Base-by-base conservation (phyloP, 2,888 invertebrate species). In the Carabus problematicus region DNA sequence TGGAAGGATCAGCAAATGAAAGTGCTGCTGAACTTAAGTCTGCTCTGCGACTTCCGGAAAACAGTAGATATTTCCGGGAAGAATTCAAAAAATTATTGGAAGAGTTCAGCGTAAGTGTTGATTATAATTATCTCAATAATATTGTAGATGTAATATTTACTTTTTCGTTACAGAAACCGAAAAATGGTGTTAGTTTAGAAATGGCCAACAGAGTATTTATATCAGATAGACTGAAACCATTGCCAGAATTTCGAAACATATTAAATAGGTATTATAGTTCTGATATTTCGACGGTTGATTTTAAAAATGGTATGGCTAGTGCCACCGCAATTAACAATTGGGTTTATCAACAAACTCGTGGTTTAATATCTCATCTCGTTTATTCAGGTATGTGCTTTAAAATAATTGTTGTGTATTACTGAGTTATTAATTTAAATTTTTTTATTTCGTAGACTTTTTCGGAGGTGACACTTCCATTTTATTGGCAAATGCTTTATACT, bases 401-500 rank as follows among this genome's bases (percentile, higher is more conserved):
- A 42, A 45, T 61, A 39, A 59, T 8, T n/a, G 9, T 64, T n/a
- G 7, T 8, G 29, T 39, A 11, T 49, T 29, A 16, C 1, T 14
- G 40, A 39, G 39, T 68, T 45, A 47, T 52, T 64, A n/a, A 55
- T 61, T 67, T 19, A n/a, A n/a, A 45, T 49, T 66, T 40, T 52
- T 56, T 58, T 69, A 69, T 70, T 66, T 82, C 84, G 45, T 78
- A 88, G 88, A 76, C 6, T 80, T 81, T 54, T 76, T 89, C 9
- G 78, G 79, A 19, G 78, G 84, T 0, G 78, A 84, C 3, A 88
- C 90, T 0, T 82, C 87, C 74, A 85, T 92, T 82, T 80, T 93
- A 41, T 83, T 93, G 58, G 89, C 91, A 74, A 93, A 92, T 75
- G 91, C 91, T 0, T 83, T 93, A 75, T 92, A 91, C 79, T 93